phyloP scores from a whole-genome alignment of 2,113 vertebrate species.

The Eclectus roratus region DNA sequence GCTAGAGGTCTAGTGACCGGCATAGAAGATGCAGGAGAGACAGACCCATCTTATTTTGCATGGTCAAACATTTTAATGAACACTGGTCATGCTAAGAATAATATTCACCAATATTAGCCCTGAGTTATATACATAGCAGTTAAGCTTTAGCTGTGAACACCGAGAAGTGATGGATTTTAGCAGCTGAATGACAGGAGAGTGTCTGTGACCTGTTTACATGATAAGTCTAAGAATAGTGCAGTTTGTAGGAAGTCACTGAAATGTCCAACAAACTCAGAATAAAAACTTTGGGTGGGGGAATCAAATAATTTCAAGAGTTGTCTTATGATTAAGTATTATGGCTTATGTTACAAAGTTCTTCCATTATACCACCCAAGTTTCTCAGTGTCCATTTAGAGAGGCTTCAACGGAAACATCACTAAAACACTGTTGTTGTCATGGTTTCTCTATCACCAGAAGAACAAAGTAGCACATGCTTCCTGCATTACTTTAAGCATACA shows the following conservation, averaged over 20 bases:
- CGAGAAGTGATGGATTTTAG: constrained; percentile 15
- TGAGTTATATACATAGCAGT: not conserved
- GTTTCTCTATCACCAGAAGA: constrained; percentile 16
- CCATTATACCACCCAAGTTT: not conserved
- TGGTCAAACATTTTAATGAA: not conserved
- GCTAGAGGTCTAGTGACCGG: not conserved
- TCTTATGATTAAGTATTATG: not conserved
- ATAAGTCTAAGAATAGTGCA: constrained; percentile 42
- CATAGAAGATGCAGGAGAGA: not conserved
- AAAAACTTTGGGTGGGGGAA: constrained; percentile 11
- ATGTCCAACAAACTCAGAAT: constrained; percentile 31
- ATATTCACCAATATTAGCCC: not conserved
- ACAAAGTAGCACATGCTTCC: constrained; percentile 45
- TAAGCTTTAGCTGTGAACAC: not conserved
- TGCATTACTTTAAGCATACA: not conserved
- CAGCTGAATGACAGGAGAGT: constrained; percentile 11
- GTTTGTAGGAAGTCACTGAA: constrained; percentile 13
- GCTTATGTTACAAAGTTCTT: not conserved
- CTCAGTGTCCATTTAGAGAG: not conserved
- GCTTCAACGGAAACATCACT: constrained; percentile 44
- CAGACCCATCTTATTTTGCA: not conserved
- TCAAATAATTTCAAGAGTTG: not conserved
- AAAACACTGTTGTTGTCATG: not conserved
- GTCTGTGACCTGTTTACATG: not conserved
- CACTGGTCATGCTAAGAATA: not conserved